Evolutionary conservation across 2,888 invertebrate genomes (phyloP).

Genomic region (Adelphocoris suturalis): DNA sequence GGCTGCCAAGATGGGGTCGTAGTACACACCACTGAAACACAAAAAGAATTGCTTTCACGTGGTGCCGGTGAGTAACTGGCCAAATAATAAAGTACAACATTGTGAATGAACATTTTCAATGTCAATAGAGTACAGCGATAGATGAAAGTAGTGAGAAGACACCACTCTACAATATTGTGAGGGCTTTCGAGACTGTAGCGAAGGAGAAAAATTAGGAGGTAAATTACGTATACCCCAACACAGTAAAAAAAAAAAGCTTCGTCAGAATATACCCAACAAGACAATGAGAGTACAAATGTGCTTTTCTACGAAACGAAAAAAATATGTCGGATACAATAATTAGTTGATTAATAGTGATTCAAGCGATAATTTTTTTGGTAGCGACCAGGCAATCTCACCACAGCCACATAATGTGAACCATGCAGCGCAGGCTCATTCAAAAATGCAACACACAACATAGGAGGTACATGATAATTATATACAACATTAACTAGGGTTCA

Average conservation of each 20-base stretch:
- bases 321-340: conserved; percentile 69
- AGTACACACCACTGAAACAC: conserved; percentile 89
- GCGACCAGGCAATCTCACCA: conserved; percentile 74
- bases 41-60: conserved; percentile 26
- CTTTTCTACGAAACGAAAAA: conserved; percentile 63
- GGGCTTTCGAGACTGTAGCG: conserved; percentile 33
- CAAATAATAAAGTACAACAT: background rate
- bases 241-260: conserved; percentile 58
- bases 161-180: conserved; percentile 37
- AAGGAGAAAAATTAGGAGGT: conserved; percentile 54
- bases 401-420: conserved; percentile 74
- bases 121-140: conserved; percentile 18
- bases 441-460: conserved; percentile 74
- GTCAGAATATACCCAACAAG: conserved; percentile 64
- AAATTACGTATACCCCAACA: conserved; percentile 57
- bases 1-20: conserved; percentile 96
- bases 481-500: conserved; percentile 53
- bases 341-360: conserved; percentile 75
- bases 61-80: background rate
- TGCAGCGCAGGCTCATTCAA: conserved; percentile 75
- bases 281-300: conserved; percentile 67
- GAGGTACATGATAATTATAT: conserved; percentile 59
- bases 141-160: conserved; percentile 32
- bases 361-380: conserved; percentile 71
- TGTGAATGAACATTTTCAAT: background rate